These are phyloP conservation scores for Pipistrellus pygmaeus DNA, from an alignment of 2,797 vertebrate genomes.

Conservation along the genomic window DNA sequence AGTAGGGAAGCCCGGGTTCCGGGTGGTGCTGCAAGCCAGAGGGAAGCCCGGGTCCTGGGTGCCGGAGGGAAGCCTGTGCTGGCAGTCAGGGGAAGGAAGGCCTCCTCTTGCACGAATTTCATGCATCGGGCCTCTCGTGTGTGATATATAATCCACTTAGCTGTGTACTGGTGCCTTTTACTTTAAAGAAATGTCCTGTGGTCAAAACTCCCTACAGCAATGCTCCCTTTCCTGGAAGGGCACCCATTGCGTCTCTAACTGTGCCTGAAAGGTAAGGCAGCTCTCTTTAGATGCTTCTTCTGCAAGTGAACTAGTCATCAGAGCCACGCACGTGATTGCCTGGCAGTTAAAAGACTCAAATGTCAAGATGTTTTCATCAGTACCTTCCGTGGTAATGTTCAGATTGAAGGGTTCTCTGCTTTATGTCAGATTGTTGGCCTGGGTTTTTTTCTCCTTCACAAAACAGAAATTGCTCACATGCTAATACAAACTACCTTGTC, in stretches of 20 bases:
- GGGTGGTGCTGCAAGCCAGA: no score
- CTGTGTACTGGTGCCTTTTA: not conserved
- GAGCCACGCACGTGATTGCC: slow-evolving; percentile 85
- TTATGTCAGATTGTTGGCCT: slow-evolving; percentile 80
- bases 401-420: slow-evolving; percentile 80
- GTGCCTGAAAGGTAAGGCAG: not conserved
- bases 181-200: slow-evolving; percentile 37
- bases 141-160: not conserved
- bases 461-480: slow-evolving; percentile 83
- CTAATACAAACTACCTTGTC: slow-evolving; percentile 72
- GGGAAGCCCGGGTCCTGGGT: no score
- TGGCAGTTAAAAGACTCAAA: slow-evolving; percentile 86
- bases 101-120: no score
- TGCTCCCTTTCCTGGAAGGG: not conserved
- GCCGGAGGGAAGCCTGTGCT: no score
- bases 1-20: no score
- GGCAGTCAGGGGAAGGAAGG: no score
- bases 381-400: slow-evolving; percentile 83
- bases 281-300: slow-evolving; percentile 73
- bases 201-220: not conserved
- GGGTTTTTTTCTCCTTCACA: slow-evolving; percentile 46
- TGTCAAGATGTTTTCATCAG: slow-evolving; percentile 89
- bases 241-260: not conserved
- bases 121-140: not conserved
- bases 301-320: slow-evolving; percentile 83